Evolutionary conservation across 2,113 vertebrate species (phyloP), one percentile per base, ranked within the genome.

Genomic region (Mesitornis unicolor): DNA sequence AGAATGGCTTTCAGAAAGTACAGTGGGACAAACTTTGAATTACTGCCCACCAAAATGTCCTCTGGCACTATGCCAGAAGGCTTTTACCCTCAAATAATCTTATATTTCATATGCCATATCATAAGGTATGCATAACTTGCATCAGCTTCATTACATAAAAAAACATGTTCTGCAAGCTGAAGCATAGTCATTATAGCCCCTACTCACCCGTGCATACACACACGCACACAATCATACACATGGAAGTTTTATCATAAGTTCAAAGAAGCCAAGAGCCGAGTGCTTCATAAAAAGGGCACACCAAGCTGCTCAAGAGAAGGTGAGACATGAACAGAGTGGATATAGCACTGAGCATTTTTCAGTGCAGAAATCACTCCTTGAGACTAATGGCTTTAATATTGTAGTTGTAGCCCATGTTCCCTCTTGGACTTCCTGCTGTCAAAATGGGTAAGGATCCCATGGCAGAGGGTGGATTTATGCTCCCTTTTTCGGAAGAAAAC

Each of bases 171-270:
- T 76, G 15, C 25, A 53, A 51, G 28, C 19, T 77, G 71, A 68
- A 64, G 10, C 12, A 22, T 17, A 20, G 0, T 3, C 48, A 13
- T 33, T 76, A 7, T 43, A 20, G 11, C 38, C 48, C 13, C 13
- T 59, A 53, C 21, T 59, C 28, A 47, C 14, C 15, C 15, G 1
- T 29, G 12, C 11, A 8, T 18, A 21, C 3, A 20, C 13, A 13
- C 14, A 14, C 0, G 1, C 4, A 15, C 10, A 61, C 7, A 73
- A 19, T 21, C 3, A 47, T 2, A n/a, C 3, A 38, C 1, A 5
- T 36, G 4, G 11, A 73, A 51, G 20, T 50, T 87, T 91, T 57
- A 25, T 54, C 38, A 61, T 45, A 28, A 3, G 6, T 78, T 70
- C 15, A 74, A 78, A 69, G 19, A 81, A 31, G 14, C 2, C 20